Conservation (phyloP, 2,888 invertebrate genomes). For the Diabrotica balteata region DNA sequence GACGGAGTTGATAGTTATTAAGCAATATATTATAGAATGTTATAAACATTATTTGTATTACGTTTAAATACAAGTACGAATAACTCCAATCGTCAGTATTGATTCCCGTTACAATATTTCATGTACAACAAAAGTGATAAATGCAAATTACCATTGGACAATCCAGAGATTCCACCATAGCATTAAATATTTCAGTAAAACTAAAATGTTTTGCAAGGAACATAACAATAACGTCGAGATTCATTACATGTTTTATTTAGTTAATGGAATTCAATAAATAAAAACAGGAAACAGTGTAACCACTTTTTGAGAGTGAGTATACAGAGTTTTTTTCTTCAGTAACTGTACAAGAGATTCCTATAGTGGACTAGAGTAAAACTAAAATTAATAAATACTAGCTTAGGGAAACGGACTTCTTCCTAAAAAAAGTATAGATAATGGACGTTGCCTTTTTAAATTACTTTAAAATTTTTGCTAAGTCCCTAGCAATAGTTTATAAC, state of each 20-base stretch:
- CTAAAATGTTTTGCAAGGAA: constrained; percentile 8
- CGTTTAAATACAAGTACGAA: too few relatives aligned
- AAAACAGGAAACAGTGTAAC: constrained; percentile 14
- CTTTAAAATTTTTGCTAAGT: neutral
- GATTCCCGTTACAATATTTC: too few relatives aligned
- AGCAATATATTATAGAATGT: too few relatives aligned
- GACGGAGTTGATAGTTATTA: too few relatives aligned
- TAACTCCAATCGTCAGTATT: too few relatives aligned
- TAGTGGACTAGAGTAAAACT: constrained; percentile 1
- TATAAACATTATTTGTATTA: too few relatives aligned
- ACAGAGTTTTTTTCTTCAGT: constrained; percentile 22
- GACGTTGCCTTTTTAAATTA: neutral
- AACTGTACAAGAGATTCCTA: constrained; percentile 11
- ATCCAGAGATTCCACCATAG: too few relatives aligned
- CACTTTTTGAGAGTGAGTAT: constrained; percentile 25
- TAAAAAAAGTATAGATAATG: neutral
- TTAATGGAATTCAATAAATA: constrained; percentile 22
- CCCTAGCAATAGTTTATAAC: too few relatives aligned
- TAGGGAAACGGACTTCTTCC: too few relatives aligned
- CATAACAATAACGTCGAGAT: constrained; percentile 14
- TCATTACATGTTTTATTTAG: constrained; percentile 9
- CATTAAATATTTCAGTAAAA: too few relatives aligned
- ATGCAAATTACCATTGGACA: too few relatives aligned
- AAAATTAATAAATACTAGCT: constrained; percentile 10
- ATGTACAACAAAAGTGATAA: too few relatives aligned